Conservation (phyloP, 92 coral and sea anemone species). For the Porites rus region DNA sequence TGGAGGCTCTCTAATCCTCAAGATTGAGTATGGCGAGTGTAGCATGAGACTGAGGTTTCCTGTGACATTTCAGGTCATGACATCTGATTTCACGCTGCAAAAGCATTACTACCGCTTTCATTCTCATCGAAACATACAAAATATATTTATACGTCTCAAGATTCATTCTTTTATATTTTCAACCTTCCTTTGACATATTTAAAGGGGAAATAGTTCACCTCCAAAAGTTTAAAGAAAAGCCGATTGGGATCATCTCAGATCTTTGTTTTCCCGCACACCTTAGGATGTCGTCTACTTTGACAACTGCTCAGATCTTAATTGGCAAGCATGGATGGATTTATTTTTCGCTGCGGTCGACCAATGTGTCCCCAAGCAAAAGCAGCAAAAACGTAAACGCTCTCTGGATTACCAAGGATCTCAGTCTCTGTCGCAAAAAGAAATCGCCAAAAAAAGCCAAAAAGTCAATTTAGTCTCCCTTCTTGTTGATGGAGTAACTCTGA, state of each 20-base stretch:
- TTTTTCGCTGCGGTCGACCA: slow-evolving; percentile 54
- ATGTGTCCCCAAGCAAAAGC: slow-evolving; percentile 54
- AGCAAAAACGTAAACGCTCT: slow-evolving; percentile 50
- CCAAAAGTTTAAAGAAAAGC: slow-evolving; percentile 29
- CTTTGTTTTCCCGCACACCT: slow-evolving; percentile 26
- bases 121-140: no score
- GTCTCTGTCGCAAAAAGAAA: slow-evolving; percentile 57
- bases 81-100: no score
- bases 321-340: slow-evolving; percentile 57
- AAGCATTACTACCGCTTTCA: no score
- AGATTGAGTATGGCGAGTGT: no score
- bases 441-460: slow-evolving; percentile 43
- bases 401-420: slow-evolving; percentile 62
- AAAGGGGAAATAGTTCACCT: no score
- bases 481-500: neutral
- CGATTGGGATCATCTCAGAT: slow-evolving; percentile 47
- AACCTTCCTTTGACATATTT: no score
- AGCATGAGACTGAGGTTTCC: no score
- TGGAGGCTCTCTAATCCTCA: no score
- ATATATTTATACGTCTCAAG: no score
- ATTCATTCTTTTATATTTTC: no score
- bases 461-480: neutral
- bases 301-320: slow-evolving; percentile 44
- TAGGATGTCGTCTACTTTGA: slow-evolving; percentile 43
- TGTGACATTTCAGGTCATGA: no score